Conservation (phyloP, 2,888 invertebrate genomes). For the Tridacna gigas region DNA sequence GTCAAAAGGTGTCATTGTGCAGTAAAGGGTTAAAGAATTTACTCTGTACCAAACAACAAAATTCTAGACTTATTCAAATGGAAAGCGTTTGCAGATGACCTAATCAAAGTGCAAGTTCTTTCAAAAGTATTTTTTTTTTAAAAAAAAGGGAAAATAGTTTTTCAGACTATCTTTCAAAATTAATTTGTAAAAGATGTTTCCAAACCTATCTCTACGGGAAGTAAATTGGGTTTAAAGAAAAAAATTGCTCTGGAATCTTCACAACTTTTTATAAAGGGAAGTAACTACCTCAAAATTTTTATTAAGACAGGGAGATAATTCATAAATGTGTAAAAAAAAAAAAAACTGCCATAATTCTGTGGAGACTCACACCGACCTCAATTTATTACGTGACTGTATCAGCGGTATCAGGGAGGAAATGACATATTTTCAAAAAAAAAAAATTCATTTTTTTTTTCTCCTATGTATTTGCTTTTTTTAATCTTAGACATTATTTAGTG, state of each 20-base stretch:
- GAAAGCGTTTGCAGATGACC: no score
- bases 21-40: no score
- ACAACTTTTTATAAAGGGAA: constrained; percentile 38
- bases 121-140: no score
- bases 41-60: no score
- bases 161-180: no score
- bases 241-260: constrained; percentile 45
- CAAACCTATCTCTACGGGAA: no score
- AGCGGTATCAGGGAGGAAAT: constrained; percentile 31
- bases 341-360: constrained; percentile 12
- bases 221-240: not conserved
- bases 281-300: constrained; percentile 45
- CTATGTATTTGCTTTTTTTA: constrained; percentile 11
- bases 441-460: not conserved
- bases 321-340: constrained; percentile 16
- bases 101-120: no score
- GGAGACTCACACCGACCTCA: constrained; percentile 29
- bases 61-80: no score
- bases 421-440: constrained; percentile 17
- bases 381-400: constrained; percentile 22
- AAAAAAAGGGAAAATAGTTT: no score
- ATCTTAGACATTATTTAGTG: not conserved
- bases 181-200: no score
- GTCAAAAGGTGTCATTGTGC: no score
- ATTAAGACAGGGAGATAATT: constrained; percentile 39